Base-by-base conservation (phyloP, 37 sponge, comb jelly and placozoan species). In the Petrosia ficiformis region DNA sequence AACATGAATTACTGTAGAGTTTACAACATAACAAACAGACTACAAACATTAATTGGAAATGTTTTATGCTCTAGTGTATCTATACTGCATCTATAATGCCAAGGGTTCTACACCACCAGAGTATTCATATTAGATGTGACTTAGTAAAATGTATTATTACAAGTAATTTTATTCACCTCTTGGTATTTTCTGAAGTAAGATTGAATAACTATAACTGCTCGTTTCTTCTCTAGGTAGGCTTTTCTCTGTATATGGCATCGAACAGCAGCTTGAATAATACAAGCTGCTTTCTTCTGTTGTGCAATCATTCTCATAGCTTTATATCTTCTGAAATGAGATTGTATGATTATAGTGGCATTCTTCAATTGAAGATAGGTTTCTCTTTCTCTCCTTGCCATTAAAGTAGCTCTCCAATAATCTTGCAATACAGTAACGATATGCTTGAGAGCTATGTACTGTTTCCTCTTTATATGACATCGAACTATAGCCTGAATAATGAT, bases 181-280 rank as follows among this genome's bases (percentile, higher is more conserved):
- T 52, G 24, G 4, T 22, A 61, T 39, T 42, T 43, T 60, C 64
- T 57, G 22, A 28, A 11, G 28, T 57, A 44, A n/a, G 70, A 22
- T 59, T 87, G 88, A 19, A 87, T 26, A 14, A 76, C 74, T 25
- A 82, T 36, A 5, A 76, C 80, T 16, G 87, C 80, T 37, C 44
- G 34, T 33, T 26, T 36, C 54, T 39, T 24, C 19, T 70, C 28
- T 48, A 48, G 54, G 54, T 48, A 48, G 54, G 14, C 14, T 48
- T 48, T 14, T 48, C 54, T 48, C 14, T 48, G 14, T 64, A 79
- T 26, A 52, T 73, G 71, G 5, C 75, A 57, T 31, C 79, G 77
- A 0, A 70, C 41, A 42, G 36, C 14, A 8, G 65, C 21, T 71
- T 89, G 90, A 38, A 77, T 57, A 26, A 19, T 30, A 40, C 42